Evolutionary conservation across 2,113 vertebrate species (phyloP).

Genomic region (Pelecanoides urinatrix): DNA sequence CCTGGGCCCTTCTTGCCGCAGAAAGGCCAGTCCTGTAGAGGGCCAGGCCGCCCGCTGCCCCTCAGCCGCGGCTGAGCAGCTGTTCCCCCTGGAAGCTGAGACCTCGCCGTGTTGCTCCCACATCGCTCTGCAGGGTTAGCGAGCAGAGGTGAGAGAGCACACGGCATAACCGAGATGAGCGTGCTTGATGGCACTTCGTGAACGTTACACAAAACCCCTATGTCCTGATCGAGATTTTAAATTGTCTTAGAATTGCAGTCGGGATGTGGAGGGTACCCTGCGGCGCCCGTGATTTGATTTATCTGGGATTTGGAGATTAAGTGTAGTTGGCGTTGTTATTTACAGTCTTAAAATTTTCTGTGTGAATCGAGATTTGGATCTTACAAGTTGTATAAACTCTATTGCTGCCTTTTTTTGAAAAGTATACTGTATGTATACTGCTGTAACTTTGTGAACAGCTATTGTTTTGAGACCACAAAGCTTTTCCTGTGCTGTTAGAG

Average conservation of each 20-base stretch:
- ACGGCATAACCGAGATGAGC: accelerated
- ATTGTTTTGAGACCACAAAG: background rate
- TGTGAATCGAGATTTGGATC: background rate
- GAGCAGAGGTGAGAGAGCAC: accelerated
- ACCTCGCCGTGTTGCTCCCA: background rate
- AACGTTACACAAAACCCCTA: accelerated
- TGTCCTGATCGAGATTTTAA: accelerated
- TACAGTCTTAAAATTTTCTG: background rate
- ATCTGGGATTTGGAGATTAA: accelerated
- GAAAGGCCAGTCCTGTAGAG: accelerated
- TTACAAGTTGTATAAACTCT: background rate
- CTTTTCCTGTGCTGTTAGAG: background rate
- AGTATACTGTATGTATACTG: background rate
- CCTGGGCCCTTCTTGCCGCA: too few species aligned
- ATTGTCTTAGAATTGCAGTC: accelerated
- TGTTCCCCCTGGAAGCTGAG: background rate
- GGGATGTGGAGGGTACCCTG: background rate
- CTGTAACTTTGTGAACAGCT: background rate
- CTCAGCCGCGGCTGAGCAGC: background rate
- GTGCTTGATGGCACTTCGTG: accelerated
- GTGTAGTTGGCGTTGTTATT: background rate
- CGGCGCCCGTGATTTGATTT: background rate
- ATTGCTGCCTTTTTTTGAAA: background rate
- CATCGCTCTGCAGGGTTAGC: accelerated
- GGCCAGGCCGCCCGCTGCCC: too few species aligned